Percentiles rank a stretch among this genome's conserved stretches.
Conservation (phyloP, 1,140 invertebrate genomes). For the Euwallacea similis region DNA sequence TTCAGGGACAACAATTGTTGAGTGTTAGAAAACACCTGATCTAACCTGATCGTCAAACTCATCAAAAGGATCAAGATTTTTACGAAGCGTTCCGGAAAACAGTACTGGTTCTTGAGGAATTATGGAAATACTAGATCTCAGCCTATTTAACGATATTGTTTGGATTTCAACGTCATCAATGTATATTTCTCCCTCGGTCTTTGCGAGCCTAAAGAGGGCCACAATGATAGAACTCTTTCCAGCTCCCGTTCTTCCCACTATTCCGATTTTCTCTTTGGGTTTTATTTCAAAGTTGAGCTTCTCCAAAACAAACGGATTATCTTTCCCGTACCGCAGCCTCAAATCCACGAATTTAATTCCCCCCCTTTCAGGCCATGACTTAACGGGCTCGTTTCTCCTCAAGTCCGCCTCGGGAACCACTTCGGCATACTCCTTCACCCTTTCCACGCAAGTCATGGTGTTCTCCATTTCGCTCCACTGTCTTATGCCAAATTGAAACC, state of each 20-base stretch:
- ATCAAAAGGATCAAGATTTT: conserved; percentile 62
- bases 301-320: conserved; percentile 67
- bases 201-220: conserved; percentile 69
- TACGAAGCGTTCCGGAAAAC: conserved; percentile 67
- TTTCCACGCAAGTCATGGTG: conserved; percentile 77
- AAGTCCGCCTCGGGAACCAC: conserved; percentile 66
- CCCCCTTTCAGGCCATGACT: conserved; percentile 52
- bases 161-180: conserved; percentile 62
- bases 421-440: conserved; percentile 72
- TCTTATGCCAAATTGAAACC: conserved; percentile 80
- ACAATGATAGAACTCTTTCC: conserved; percentile 74
- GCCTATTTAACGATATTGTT: conserved; percentile 57
- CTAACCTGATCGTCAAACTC: conserved; percentile 64
- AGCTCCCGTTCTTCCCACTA: conserved; percentile 64
- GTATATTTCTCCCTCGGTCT: conserved; percentile 67
- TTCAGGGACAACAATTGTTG: too few species aligned
- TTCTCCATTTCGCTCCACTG: conserved; percentile 81
- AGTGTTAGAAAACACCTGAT: not conserved
- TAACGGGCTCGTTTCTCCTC: conserved; percentile 46
- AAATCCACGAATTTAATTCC: conserved; percentile 52
- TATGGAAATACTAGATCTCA: conserved; percentile 68
- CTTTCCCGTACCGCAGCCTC: conserved; percentile 68
- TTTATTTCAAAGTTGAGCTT: conserved; percentile 64
- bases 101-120: conserved; percentile 74
- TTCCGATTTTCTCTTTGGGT: conserved; percentile 65